These are phyloP conservation scores for Drosophila lacicola DNA, from an alignment of 2,888 invertebrate genomes.

Conservation along the genomic window DNA sequence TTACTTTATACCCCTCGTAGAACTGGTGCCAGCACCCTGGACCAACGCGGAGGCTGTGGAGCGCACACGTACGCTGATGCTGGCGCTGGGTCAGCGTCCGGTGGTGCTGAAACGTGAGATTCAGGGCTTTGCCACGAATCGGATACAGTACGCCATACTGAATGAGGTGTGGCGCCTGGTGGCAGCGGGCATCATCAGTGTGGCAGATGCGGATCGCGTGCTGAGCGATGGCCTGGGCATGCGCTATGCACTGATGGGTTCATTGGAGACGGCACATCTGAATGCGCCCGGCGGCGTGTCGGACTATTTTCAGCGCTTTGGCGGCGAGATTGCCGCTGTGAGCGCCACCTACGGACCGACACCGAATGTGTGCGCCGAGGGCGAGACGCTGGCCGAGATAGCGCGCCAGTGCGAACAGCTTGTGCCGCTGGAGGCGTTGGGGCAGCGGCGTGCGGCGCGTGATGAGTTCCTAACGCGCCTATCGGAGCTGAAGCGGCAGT, in stretches of 20 bases:
- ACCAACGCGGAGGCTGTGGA: slow-evolving; percentile 90
- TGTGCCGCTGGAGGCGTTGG: slow-evolving; percentile 90
- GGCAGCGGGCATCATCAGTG: slow-evolving; percentile 91
- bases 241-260: slow-evolving; percentile 97
- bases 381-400: slow-evolving; percentile 89
- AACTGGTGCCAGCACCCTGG: slow-evolving; percentile 97
- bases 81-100: slow-evolving; percentile 95
- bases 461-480: slow-evolving; percentile 92
- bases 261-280: slow-evolving; percentile 96
- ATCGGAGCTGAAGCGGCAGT: slow-evolving; percentile 91
- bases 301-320: slow-evolving; percentile 88
- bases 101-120: slow-evolving; percentile 94
- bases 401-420: slow-evolving; percentile 90
- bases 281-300: slow-evolving; percentile 95
- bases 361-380: slow-evolving; percentile 89
- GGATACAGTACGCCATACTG: slow-evolving; percentile 97
- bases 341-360: slow-evolving; percentile 91
- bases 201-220: slow-evolving; percentile 95
- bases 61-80: slow-evolving; percentile 91
- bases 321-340: slow-evolving; percentile 87
- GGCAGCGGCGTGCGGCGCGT: slow-evolving; percentile 91
- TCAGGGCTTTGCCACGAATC: slow-evolving; percentile 96
- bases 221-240: slow-evolving; percentile 97
- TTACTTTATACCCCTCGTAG: slow-evolving; percentile 96
- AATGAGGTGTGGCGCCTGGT: slow-evolving; percentile 97